Evolutionary conservation across 30 jellyfish, hydroid and myxozoan species (phyloP).

Genomic region (Pelagia noctiluca): DNA sequence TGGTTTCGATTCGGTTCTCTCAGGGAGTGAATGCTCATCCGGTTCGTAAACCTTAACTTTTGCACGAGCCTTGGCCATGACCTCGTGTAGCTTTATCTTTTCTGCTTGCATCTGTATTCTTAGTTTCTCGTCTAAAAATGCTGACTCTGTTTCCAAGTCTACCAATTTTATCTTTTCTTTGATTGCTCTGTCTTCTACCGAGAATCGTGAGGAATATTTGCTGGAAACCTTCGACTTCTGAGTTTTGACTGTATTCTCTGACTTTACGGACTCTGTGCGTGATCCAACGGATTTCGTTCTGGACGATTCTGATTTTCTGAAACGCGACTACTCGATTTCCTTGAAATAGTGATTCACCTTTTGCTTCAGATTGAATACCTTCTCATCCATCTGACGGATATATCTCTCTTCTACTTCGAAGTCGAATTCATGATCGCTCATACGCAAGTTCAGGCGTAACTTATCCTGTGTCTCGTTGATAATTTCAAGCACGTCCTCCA

Average conservation of each 20-base stretch:
- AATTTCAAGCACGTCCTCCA: too few relatives aligned
- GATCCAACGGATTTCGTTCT: constrained; percentile 2
- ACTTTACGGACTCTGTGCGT: neutral
- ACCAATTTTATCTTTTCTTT: neutral
- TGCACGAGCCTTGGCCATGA: constrained; percentile 3
- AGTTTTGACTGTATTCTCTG: neutral
- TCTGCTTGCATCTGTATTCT: constrained; percentile 5
- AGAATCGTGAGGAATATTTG: neutral
- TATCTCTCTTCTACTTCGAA: neutral
- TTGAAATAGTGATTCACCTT: neutral
- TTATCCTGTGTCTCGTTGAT: too few relatives aligned
- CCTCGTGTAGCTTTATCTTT: neutral
- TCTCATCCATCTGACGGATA: neutral
- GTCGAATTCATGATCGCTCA: too few relatives aligned
- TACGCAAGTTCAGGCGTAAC: too few relatives aligned
- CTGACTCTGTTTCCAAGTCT: neutral
- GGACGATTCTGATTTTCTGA: neutral
- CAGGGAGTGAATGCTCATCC: neutral
- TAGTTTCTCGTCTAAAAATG: neutral
- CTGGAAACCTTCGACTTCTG: constrained; percentile 4
- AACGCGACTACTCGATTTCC: neutral
- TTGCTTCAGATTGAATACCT: constrained; percentile 11
- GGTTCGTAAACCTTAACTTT: neutral
- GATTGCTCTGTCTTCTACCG: constrained; percentile 8
- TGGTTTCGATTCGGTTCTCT: neutral